These are phyloP conservation scores for Dendrolimus pini DNA, from an alignment of 2,888 invertebrate genomes.

Conservation along the genomic window DNA sequence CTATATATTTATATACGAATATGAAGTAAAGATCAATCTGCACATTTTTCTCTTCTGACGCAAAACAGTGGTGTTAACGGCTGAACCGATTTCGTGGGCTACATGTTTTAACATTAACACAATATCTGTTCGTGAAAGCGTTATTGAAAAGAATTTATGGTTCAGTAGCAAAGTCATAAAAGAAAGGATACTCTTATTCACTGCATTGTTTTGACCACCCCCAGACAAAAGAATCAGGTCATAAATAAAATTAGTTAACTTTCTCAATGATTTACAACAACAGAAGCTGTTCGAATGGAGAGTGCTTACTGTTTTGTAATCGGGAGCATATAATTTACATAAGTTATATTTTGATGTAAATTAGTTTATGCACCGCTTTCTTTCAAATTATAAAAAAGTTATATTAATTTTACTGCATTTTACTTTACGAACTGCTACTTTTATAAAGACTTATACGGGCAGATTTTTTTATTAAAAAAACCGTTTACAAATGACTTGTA, in stretches of 20 bases:
- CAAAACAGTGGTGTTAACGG: conserved; percentile 8
- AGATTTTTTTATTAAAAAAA: not conserved
- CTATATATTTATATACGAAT: too few relatives aligned
- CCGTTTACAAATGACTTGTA: not conserved
- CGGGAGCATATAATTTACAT: not conserved
- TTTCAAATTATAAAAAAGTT: not conserved
- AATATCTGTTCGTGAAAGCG: conserved; percentile 10
- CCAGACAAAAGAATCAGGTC: conserved; percentile 35
- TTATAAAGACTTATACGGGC: not conserved
- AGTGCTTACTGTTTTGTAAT: not conserved
- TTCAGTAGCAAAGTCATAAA: conserved; percentile 58
- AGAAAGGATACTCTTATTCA: conserved; percentile 29
- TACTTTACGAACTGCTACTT: not conserved
- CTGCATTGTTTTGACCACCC: conserved; percentile 41
- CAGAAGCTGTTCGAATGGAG: conserved; percentile 33
- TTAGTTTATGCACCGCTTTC: not conserved
- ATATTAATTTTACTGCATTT: not conserved
- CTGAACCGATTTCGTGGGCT: too few relatives aligned
- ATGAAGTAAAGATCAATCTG: too few relatives aligned
- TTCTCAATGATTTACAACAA: conserved; percentile 43
- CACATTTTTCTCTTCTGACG: conserved; percentile 17
- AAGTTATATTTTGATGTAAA: not conserved
- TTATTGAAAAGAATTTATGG: conserved; percentile 52
- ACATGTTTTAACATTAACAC: too few relatives aligned
- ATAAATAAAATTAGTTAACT: conserved; percentile 31